Evolutionary conservation across 2,888 invertebrate genomes (phyloP).

Genomic region (Julus scandinavius): DNA sequence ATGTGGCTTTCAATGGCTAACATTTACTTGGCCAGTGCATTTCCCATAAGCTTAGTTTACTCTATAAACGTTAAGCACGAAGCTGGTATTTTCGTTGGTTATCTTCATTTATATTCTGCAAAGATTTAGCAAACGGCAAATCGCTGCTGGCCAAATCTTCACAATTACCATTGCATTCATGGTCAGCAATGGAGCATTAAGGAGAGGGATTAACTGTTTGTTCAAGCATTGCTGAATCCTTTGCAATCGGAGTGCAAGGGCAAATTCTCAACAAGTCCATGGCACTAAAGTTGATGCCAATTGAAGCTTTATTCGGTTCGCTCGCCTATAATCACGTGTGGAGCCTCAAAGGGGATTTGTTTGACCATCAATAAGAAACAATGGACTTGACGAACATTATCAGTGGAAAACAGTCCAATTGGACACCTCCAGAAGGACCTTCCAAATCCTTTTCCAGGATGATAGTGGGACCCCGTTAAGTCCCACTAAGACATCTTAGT

Average conservation of each 20-base stretch:
- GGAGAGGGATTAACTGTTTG: conserved; percentile 44
- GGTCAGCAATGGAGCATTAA: conserved; percentile 46
- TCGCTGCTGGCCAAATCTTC: conserved; percentile 45
- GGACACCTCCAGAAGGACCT: neutral
- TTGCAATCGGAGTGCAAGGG: neutral
- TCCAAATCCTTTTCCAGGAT: neutral
- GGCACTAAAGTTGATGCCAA: conserved; percentile 45
- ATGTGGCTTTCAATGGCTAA: neutral
- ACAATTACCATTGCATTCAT: conserved; percentile 45
- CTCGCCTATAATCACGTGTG: conserved; percentile 43
- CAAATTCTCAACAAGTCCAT: conserved; percentile 39
- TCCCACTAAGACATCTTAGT: neutral
- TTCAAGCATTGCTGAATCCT: conserved; percentile 25
- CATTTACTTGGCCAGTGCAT: neutral
- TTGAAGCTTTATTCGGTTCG: conserved; percentile 46
- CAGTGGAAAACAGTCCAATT: conserved; percentile 20
- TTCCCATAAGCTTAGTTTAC: neutral
- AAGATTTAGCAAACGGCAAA: conserved; percentile 37
- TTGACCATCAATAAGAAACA: conserved; percentile 46
- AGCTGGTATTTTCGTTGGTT: conserved; percentile 12
- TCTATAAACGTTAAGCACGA: neutral
- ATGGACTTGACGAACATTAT: conserved; percentile 45
- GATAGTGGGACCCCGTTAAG: neutral
- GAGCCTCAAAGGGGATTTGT: conserved; percentile 46
- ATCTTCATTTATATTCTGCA: conserved; percentile 44